Base-by-base conservation (phyloP, 2,797 vertebrate genomes). In the Chiroxiphia lanceolata region DNA sequence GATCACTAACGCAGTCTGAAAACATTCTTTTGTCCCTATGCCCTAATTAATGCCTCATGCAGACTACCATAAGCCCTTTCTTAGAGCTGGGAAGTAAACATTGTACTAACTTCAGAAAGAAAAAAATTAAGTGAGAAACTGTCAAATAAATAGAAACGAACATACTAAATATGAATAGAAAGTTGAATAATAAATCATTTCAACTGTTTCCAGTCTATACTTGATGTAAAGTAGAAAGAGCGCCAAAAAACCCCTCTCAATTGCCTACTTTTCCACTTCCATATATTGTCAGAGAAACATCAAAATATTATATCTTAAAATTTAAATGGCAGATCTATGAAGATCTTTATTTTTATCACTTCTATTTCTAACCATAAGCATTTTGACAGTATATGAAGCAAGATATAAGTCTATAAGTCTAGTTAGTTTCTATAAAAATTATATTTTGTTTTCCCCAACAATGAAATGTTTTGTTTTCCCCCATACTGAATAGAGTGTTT, bases 191-290 rank as follows among this genome's bases (percentile, higher is more conserved):
- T 27, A 74, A 92, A 57, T 76, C 1, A n/a, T 74, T 72, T 80
- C 7, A 12, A 64, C 42, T 47, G 26, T 75, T 83, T 89, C 13
- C 23, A 83, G 12, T 78, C 36, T 83, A 53, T 8, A n/a, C 4
- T 21, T 70, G 33, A 45, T 21, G 9, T 34, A 59, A n/a, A 29
- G 15, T 3, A 61, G 20, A 63, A 92, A 79, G 9, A 67, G 2
- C 21, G 40, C 2, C 2, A 31, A 56, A 64, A 45, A 38, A 0
- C 0, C 0, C 8, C 20, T 9, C n/a, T 65, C 34, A 29, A 38
- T 8, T 54, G 78, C 13, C 29, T 60, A 38, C 16, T 74, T 76
- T 60, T 92, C 33, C 27, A 27, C 4, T 47, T 90, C 45, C 11
- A 25, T 59, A 50, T 68, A 60, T 42, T 54, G 11, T 90, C 45